Evolutionary conservation across 2,113 vertebrate genomes (phyloP).

Genomic region (Centrocercus urophasianus): DNA sequence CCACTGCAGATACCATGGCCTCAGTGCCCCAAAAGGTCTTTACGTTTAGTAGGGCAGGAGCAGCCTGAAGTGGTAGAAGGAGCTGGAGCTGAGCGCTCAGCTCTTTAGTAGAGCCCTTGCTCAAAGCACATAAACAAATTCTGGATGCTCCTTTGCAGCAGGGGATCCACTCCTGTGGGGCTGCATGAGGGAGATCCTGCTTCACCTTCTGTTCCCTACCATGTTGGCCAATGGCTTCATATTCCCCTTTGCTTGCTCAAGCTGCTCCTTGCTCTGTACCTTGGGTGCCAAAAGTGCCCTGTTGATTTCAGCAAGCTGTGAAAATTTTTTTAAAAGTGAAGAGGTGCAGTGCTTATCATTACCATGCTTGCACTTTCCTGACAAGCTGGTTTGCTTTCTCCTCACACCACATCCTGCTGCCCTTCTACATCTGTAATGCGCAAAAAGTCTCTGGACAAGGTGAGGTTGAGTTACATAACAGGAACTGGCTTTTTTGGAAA

Average conservation of each 20-base stretch:
- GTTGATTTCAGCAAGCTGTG: not conserved
- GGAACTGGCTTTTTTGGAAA: not conserved
- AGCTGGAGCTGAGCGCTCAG: not conserved
- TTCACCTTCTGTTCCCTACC: accelerated
- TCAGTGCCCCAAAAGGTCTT: not conserved
- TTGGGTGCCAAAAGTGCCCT: not conserved
- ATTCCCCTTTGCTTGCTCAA: not conserved
- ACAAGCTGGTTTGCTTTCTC: not conserved
- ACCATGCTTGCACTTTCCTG: not conserved
- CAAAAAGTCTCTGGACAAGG: not conserved
- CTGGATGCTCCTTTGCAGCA: not conserved
- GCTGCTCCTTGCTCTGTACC: not conserved
- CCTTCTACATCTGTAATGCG: not conserved
- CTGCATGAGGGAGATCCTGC: not conserved
- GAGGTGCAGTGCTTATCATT: not conserved
- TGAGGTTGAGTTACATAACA: not conserved
- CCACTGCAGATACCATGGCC: not conserved
- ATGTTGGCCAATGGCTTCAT: not conserved
- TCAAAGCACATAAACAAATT: not conserved
- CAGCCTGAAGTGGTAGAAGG: not conserved
- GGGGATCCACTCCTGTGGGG: not conserved
- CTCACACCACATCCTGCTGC: not conserved
- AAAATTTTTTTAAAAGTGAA: not conserved
- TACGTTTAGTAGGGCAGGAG: not conserved
- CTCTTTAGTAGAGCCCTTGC: not conserved